Evolutionary conservation across 2,113 vertebrate genomes (phyloP).

Genomic region (Macaca nemestrina): DNA sequence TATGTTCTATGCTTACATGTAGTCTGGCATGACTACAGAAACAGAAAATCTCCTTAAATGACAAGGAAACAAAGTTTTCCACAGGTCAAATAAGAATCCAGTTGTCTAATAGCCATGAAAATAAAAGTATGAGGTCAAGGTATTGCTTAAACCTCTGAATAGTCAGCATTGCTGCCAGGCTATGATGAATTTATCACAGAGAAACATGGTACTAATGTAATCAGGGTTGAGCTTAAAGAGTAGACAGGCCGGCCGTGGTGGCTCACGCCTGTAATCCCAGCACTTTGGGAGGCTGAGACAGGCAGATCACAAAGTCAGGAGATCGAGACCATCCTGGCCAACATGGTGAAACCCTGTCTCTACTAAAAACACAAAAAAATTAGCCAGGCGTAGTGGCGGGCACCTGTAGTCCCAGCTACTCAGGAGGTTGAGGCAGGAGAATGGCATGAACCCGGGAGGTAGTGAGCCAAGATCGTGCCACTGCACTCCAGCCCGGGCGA

Average conservation of each 20-base stretch:
- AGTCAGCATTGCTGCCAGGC: not conserved
- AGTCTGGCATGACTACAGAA: not conserved
- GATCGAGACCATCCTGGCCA: too few species aligned
- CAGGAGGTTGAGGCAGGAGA: too few species aligned
- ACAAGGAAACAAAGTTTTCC: not conserved
- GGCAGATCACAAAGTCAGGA: too few species aligned
- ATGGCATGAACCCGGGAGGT: too few species aligned
- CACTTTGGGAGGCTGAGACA: too few species aligned
- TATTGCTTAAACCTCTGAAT: not conserved
- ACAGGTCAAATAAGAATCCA: not conserved
- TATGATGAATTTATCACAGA: not conserved
- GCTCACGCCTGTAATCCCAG: too few species aligned
- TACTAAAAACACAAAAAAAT: too few species aligned
- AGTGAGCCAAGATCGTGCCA: too few species aligned
- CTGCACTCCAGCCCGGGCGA: too few species aligned
- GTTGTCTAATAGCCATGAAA: not conserved
- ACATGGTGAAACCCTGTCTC: too few species aligned
- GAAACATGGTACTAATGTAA: not conserved
- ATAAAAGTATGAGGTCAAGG: not conserved
- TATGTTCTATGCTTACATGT: not conserved
- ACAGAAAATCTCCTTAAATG: slow-evolving; percentile 9
- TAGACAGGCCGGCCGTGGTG: not conserved
- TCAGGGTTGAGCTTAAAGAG: not conserved
- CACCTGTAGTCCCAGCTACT: too few species aligned
- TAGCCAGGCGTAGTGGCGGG: too few species aligned